Evolutionary conservation across 2,113 vertebrate genomes (phyloP), one percentile per base, ranked within the genome.

Genomic region (Laterallus jamaicensis): DNA sequence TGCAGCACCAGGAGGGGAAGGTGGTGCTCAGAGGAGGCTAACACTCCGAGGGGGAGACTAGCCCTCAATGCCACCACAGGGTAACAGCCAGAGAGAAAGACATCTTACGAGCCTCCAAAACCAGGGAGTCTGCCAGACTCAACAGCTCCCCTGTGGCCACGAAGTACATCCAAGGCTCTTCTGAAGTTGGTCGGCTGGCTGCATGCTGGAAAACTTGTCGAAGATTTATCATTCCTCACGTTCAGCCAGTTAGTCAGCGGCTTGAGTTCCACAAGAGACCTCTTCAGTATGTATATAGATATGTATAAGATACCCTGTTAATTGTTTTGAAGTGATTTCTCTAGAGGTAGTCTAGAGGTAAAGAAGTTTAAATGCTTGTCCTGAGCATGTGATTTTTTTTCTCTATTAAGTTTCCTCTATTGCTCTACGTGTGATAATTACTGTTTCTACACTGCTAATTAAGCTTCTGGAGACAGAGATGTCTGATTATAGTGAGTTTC

Each of bases 391-490:
- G 73, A 25, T 22, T 86, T 86, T 80, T 80, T 81, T 76, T 28
- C 77, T 69, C 68, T 76, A 24, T 66, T 69, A 76, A 83, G 81
- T 68, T 86, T 80, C 35, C 59, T 91, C 35, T 83, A 73, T 68
- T 74, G 81, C 50, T 89, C 77, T 78, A 69, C 0, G 2, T 81
- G 32, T 84, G 63, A 56, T 89, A 95, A 94, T 94, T 84, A 89
- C 64, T 91, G 84, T 86, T 96, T 91, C 92, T 94, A 77, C 91
- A 89, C 73, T 83, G 49, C 77, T 83, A 77, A 95, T 94, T 94
- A 91, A 93, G 78, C 64, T 96, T 94, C 84, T 64, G 62, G 82
- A 91, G 81, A 52, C 49, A 81, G 44, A 56, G 64, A 70, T 74
- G 77, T 32, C 78, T 58, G 81, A 89, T 83, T 81, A 73, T 56